Percentiles rank a stretch among this genome's conserved stretches.
These are phyloP conservation scores for Cyclophora albipunctata DNA, from an alignment of 2,888 invertebrate species.

Conservation along the genomic window DNA sequence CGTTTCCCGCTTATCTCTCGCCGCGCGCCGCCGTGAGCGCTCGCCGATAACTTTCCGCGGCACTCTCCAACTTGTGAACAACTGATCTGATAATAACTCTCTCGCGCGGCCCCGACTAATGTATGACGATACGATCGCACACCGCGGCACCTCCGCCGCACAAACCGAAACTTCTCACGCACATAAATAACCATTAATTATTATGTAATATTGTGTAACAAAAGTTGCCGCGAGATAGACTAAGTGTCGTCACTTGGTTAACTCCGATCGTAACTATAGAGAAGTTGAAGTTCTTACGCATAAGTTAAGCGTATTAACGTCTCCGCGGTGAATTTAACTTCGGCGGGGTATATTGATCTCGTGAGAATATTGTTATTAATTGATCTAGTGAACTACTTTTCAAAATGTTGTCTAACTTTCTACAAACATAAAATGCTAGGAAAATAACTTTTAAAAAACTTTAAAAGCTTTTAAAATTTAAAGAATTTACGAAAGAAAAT, in stretches of 20 bases:
- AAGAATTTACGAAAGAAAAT: constrained; percentile 11
- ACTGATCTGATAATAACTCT: constrained; percentile 57
- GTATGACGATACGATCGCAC: constrained; percentile 44
- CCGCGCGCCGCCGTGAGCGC: constrained; percentile 24
- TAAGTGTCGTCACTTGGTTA: constrained; percentile 44
- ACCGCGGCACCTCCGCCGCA: constrained; percentile 27
- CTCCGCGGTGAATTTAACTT: constrained; percentile 49
- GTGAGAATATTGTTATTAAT: constrained; percentile 47
- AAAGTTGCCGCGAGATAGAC: constrained; percentile 38
- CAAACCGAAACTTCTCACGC: constrained; percentile 34
- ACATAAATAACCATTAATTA: constrained; percentile 53
- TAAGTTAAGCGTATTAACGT: constrained; percentile 61
- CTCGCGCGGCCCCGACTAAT: constrained; percentile 38
- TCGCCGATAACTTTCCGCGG: constrained; percentile 41
- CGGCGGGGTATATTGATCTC: constrained; percentile 42
- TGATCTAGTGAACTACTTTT: constrained; percentile 34
- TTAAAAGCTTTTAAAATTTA: constrained; percentile 12
- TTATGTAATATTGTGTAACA: constrained; percentile 36
- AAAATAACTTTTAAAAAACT: constrained; percentile 12
- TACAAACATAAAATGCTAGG: no score
- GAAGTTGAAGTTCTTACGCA: constrained; percentile 53
- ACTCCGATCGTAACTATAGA: constrained; percentile 50
- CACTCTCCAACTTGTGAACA: constrained; percentile 46
- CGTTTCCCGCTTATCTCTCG: constrained; percentile 35
- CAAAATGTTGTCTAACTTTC: constrained; percentile 18